Percentiles rank a stretch among this genome's conserved stretches.
Evolutionary conservation across 2,797 vertebrate species (phyloP).

Genomic region (Dermochelys coriacea): DNA sequence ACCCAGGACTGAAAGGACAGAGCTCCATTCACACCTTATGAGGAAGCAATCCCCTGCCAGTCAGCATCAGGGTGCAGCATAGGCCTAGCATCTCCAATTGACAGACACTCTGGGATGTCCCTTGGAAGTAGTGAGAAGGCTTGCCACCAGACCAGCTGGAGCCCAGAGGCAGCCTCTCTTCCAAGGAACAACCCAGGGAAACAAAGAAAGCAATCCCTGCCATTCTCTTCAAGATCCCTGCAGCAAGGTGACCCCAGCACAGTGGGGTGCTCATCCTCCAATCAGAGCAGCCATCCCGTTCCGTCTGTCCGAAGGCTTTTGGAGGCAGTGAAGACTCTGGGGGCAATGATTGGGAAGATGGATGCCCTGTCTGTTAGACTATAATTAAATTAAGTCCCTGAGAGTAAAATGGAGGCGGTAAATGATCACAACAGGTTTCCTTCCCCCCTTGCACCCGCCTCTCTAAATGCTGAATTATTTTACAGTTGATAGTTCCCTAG

Average conservation of each 20-base stretch:
- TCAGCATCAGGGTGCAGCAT: neutral
- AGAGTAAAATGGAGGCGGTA: slow-evolving; percentile 53
- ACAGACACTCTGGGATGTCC: neutral
- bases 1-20: neutral
- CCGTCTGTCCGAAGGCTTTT: neutral
- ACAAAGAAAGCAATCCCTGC: neutral
- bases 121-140: rapidly evolving
- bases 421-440: slow-evolving; percentile 37
- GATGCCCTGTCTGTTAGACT: slow-evolving; percentile 4
- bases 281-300: neutral
- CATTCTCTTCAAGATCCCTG: neutral
- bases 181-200: neutral
- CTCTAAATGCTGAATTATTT: slow-evolving; percentile 85
- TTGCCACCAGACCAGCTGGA: neutral
- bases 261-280: neutral
- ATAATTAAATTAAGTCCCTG: slow-evolving; percentile 75
- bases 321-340: neutral
- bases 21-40: neutral
- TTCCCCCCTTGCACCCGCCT: slow-evolving; percentile 43
- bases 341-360: neutral
- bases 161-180: neutral
- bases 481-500: slow-evolving; percentile 84
- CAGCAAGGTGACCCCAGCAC: neutral
- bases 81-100: neutral
- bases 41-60: neutral